A percentile compares a stretch with the other conserved stretches of the same genome.
phyloP scores from a whole-genome alignment of 2,797 vertebrate genomes.

The Cyprinodon diabolis region DNA sequence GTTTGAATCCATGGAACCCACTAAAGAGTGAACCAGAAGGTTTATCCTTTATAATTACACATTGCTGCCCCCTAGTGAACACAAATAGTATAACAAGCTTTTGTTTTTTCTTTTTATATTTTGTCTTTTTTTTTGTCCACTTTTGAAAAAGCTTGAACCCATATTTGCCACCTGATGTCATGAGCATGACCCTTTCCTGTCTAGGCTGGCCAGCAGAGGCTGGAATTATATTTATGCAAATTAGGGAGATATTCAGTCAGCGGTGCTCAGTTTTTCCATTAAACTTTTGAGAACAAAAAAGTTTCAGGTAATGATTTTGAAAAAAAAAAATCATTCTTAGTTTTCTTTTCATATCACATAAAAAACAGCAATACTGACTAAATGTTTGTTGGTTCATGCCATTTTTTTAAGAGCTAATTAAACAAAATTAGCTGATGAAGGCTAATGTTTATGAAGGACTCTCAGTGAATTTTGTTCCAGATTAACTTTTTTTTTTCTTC shows the following conservation, averaged over 20 bases:
- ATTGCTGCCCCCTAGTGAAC: slow-evolving; percentile 25
- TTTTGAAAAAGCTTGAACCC: too few relatives aligned
- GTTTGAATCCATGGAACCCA: background rate
- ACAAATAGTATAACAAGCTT: background rate
- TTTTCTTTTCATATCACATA: too few relatives aligned
- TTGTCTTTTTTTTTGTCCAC: background rate
- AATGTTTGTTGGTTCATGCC: background rate
- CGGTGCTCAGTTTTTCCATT: background rate
- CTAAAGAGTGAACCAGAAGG: background rate
- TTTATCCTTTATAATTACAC: background rate
- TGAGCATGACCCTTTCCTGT: background rate
- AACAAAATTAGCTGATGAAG: too few relatives aligned
- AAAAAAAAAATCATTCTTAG: too few relatives aligned
- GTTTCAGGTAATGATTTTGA: too few relatives aligned
- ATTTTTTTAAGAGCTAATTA: too few relatives aligned
- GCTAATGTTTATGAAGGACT: too few relatives aligned
- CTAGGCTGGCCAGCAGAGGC: background rate
- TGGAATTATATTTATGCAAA: background rate
- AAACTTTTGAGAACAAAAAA: background rate
- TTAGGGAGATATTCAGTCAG: background rate
- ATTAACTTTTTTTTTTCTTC: background rate
- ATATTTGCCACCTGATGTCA: too few relatives aligned
- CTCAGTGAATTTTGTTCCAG: background rate
- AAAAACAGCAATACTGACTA: background rate
- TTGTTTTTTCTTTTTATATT: background rate